Base-by-base conservation (phyloP, 2,113 vertebrate species). In the Potamarius usumacintae region DNA sequence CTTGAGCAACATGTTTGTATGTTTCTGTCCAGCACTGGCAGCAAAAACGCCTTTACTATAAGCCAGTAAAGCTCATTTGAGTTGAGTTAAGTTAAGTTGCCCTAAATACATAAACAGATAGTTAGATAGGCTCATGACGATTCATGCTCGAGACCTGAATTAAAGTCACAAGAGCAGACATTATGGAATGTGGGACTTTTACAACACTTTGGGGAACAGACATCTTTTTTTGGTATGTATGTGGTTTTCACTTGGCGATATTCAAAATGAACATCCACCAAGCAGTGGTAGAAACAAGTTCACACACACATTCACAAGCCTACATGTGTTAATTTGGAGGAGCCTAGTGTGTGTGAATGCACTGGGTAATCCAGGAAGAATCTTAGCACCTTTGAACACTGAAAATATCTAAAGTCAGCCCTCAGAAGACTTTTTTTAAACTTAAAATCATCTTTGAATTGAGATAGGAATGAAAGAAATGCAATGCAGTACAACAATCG, bases 271-370 rank as follows among this genome's bases (percentile, higher is more conserved):
- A 50, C 71, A 85, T 85, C 55, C 62, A 69, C 14, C 48, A 9
- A 55, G 72, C 76, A 62, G 84, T 78, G 72, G 62, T 20, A 80
- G 27, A 67, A 80, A 86, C 85, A 80, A 34, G 60, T 85, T 63
- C 84, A 85, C 84, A 85, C 55, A 85, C 71, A 63, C 57, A 63
- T 62, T 63, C 69, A 83, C 80, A 83, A 48, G 58, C 86, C 30
- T 81, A 12, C 80, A 83, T 50, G 86, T 87, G 86, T 83, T 87
- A 83, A 87, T 87, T 87, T 87, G 53, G 53, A 82, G 55, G 80
- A 83, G 78, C 67, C 58, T n/a, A 34, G 69, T 57, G 25, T 82
- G 65, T 18, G 34, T 52, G 67, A 83, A 72, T 25, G 9, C 72
- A 15, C n/a, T 82, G 80, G 79, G n/a, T 69, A 76, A 80, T 71